These are phyloP conservation scores for Pungitius pungitius DNA, from an alignment of 2,113 vertebrate species.

Conservation along the genomic window DNA sequence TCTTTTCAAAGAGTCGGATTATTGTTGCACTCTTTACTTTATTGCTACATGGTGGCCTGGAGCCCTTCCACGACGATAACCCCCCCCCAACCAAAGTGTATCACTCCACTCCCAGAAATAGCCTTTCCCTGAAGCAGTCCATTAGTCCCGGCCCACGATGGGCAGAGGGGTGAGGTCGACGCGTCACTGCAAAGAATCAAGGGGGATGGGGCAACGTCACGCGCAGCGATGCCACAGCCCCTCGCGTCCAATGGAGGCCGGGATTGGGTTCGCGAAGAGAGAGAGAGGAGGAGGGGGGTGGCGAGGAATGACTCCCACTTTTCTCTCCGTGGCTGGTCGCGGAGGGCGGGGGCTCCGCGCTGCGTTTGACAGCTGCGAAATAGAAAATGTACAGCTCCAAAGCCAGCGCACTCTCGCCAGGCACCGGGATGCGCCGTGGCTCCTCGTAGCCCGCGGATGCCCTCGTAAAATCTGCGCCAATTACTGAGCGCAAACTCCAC, in stretches of 20 bases:
- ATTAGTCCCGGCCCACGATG: slow-evolving; percentile 43
- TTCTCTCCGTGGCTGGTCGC: slow-evolving; percentile 18
- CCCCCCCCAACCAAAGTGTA: not conserved
- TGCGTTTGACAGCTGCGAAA: slow-evolving; percentile 79
- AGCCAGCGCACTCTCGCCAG: slow-evolving; percentile 19
- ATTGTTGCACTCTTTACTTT: not conserved
- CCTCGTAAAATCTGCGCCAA: slow-evolving; percentile 40
- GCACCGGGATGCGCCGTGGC: slow-evolving; percentile 34
- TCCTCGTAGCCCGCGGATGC: slow-evolving; percentile 19
- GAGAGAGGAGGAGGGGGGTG: not conserved
- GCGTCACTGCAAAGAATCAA: slow-evolving; percentile 65
- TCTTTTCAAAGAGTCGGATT: too few species aligned
- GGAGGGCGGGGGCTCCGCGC: slow-evolving; percentile 65
- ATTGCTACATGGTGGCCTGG: not conserved
- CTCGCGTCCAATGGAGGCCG: slow-evolving; percentile 56
- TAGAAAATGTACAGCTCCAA: slow-evolving; percentile 54
- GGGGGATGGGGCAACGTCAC: slow-evolving; percentile 64
- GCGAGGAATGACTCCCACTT: slow-evolving; percentile 29
- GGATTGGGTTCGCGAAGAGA: slow-evolving; percentile 38
- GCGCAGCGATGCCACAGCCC: slow-evolving; percentile 35
- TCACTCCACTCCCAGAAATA: slow-evolving; percentile 20
- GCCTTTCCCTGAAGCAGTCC: slow-evolving; percentile 36
- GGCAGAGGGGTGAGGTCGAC: slow-evolving; percentile 70
- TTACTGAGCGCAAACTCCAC: not conserved
- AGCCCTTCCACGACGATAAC: slow-evolving; percentile 8